Evolutionary conservation across 92 coral and sea anemone genomes (phyloP).

Genomic region (Pocillopora meandrina): DNA sequence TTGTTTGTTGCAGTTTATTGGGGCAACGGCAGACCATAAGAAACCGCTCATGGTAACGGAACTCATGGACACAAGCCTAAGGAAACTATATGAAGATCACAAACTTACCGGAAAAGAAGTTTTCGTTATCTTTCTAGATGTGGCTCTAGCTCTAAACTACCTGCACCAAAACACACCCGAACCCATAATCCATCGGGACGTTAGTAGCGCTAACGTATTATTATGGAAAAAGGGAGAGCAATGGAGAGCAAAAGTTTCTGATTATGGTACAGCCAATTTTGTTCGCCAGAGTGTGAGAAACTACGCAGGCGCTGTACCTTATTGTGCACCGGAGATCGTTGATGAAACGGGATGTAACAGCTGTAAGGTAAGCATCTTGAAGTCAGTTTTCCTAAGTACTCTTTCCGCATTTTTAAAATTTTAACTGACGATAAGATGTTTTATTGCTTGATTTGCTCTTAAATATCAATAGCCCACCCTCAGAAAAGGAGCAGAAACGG

Average conservation of each 20-base stretch:
- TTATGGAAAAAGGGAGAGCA: conserved; percentile 67
- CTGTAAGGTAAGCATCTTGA: conserved; percentile 15
- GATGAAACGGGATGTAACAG: not conserved
- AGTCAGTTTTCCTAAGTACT: no score
- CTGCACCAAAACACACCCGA: conserved; percentile 64
- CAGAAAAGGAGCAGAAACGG: no score
- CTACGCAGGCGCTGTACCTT: conserved; percentile 72
- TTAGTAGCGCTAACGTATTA: conserved; percentile 85
- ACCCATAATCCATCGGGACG: conserved; percentile 76
- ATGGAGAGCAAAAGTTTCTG: conserved; percentile 82
- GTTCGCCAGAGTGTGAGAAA: conserved; percentile 57
- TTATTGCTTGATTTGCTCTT: no score
- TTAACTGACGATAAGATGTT: no score
- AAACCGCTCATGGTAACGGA: conserved; percentile 69
- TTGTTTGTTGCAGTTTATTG: conserved; percentile 79
- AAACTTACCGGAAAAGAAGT: conserved; percentile 40
- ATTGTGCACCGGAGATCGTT: conserved; percentile 76
- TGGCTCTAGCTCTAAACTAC: conserved; percentile 72
- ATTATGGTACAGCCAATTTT: conserved; percentile 87
- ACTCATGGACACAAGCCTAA: conserved; percentile 64
- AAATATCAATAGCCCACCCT: no score
- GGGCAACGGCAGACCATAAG: conserved; percentile 69
- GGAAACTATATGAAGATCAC: conserved; percentile 32
- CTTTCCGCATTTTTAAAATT: no score
- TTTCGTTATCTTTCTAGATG: conserved; percentile 55